These are phyloP conservation scores for Lanistes nyassanus DNA, from an alignment of 1,140 invertebrate species.

Conservation along the genomic window DNA sequence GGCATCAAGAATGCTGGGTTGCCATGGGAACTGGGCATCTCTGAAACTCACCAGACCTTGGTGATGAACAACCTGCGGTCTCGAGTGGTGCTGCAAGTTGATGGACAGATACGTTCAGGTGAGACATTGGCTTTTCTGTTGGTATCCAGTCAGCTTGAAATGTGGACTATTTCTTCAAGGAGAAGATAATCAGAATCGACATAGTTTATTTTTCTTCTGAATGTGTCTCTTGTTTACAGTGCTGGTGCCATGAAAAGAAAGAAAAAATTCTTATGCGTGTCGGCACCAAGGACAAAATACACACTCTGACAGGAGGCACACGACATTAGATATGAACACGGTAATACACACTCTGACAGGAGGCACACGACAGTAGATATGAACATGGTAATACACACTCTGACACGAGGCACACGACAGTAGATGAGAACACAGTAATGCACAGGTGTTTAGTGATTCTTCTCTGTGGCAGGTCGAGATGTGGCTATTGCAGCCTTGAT, in stretches of 20 bases:
- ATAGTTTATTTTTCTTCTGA: slow-evolving; percentile 8
- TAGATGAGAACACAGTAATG: too few species aligned
- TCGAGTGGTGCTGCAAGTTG: slow-evolving; percentile 89
- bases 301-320: too few species aligned
- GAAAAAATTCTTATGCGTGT: too few species aligned
- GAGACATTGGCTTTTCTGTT: slow-evolving; percentile 12
- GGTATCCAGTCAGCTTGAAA: background rate
- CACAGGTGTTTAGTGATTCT: slow-evolving; percentile 1
- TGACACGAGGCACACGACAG: too few species aligned
- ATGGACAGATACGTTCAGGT: slow-evolving; percentile 66
- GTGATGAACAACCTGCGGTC: slow-evolving; percentile 96
- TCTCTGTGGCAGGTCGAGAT: slow-evolving; percentile 79
- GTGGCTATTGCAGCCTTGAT: slow-evolving; percentile 95
- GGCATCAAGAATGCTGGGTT: slow-evolving; percentile 92
- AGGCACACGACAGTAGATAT: too few species aligned
- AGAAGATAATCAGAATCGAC: too few species aligned
- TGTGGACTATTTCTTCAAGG: too few species aligned
- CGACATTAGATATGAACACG: too few species aligned
- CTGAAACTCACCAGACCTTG: slow-evolving; percentile 95
- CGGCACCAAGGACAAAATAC: too few species aligned
- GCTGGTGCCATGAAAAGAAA: too few species aligned
- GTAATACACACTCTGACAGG: too few species aligned
- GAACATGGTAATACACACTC: too few species aligned
- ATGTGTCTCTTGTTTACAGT: background rate
- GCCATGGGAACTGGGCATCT: slow-evolving; percentile 97